Percentiles rank a stretch among this genome's conserved stretches.
Evolutionary conservation across 2,888 invertebrate genomes (phyloP).

Genomic region (Scelioninae gen. 1): DNA sequence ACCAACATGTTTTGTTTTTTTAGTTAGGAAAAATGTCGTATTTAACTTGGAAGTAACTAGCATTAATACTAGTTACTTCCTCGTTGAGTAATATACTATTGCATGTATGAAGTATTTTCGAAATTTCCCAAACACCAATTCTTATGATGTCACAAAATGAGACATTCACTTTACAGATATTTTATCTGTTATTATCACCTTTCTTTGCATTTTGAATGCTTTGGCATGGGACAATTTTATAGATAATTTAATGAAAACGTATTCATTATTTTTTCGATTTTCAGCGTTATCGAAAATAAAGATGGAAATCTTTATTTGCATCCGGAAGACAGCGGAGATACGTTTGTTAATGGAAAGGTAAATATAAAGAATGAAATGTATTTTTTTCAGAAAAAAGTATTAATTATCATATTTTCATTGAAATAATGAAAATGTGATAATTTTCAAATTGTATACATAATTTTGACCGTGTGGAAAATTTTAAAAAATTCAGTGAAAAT

Average conservation of each 20-base stretch:
- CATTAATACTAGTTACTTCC: too few species aligned
- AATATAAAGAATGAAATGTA: constrained; percentile 21
- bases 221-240: neutral
- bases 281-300: constrained; percentile 85
- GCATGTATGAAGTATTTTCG: neutral
- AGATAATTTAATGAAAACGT: neutral
- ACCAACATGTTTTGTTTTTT: too few species aligned
- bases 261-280: constrained; percentile 26
- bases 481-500: too few species aligned
- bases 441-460: too few species aligned
- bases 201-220: neutral
- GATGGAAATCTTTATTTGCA: constrained; percentile 84
- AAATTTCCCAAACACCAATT: too few species aligned
- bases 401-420: neutral
- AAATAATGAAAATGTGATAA: neutral
- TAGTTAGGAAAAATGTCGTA: too few species aligned
- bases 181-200: too few species aligned
- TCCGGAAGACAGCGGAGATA: constrained; percentile 85
- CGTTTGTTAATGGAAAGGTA: constrained; percentile 86
- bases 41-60: too few species aligned
- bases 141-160: neutral
- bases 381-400: neutral
- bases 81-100: too few species aligned
- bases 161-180: neutral
- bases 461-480: too few species aligned